These are phyloP conservation scores for Molossus alvarezi DNA, from an alignment of 2,797 vertebrate genomes.

Conservation along the genomic window DNA sequence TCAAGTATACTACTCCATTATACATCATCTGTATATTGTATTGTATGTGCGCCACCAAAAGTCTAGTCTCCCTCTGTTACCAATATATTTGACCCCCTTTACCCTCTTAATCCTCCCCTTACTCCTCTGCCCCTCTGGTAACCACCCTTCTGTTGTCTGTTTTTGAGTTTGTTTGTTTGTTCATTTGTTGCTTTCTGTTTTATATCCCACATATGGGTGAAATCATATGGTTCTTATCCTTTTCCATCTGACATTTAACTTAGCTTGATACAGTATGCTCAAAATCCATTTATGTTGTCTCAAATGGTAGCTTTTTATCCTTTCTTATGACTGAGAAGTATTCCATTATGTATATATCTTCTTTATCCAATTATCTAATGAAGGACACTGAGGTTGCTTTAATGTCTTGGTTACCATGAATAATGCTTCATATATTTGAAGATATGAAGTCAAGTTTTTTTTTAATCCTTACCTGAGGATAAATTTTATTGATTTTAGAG, in stretches of 20 bases:
- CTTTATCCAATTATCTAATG: background rate
- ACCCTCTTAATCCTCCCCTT: background rate
- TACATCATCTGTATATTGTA: background rate
- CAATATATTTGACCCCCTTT: background rate
- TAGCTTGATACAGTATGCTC: background rate
- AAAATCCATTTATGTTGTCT: background rate
- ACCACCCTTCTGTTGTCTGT: background rate
- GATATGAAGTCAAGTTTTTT: constrained; percentile 48
- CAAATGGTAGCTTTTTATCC: background rate
- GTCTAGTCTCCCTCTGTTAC: background rate
- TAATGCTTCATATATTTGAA: background rate
- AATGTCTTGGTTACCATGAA: background rate
- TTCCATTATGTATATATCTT: background rate
- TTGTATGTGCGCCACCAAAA: background rate
- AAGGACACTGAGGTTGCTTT: background rate
- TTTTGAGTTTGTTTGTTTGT: background rate
- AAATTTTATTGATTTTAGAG: background rate
- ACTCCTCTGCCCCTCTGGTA: background rate
- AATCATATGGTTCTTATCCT: background rate
- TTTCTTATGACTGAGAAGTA: background rate
- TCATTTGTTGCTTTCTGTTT: background rate
- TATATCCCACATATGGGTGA: background rate
- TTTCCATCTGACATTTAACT: background rate
- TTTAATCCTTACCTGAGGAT: background rate
- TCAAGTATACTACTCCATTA: background rate